These are phyloP conservation scores for Leptopilina drosophilae DNA, from an alignment of 2,888 invertebrate genomes.

Conservation along the genomic window DNA sequence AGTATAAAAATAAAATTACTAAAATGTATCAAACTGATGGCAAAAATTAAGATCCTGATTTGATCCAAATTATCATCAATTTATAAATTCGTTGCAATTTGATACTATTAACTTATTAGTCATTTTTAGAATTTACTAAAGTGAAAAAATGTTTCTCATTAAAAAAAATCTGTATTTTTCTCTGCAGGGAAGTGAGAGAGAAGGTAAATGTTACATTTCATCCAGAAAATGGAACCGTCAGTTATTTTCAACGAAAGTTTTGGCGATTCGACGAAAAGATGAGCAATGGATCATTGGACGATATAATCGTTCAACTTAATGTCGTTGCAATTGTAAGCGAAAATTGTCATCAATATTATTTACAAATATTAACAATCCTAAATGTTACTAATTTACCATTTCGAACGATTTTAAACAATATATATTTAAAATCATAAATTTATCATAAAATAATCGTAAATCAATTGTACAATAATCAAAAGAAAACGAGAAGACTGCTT, in stretches of 20 bases:
- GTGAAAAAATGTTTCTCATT: not conserved
- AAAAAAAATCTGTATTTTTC: slow-evolving; percentile 1
- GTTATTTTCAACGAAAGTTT: slow-evolving; percentile 82
- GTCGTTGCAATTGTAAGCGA: slow-evolving; percentile 86
- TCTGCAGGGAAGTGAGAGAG: slow-evolving; percentile 83
- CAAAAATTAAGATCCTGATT: not conserved
- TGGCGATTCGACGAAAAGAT: slow-evolving; percentile 84
- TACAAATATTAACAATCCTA: no score
- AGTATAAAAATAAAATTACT: no score
- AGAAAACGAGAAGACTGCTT: no score
- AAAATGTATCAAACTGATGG: not conserved
- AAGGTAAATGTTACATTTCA: slow-evolving; percentile 88
- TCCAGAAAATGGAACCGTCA: slow-evolving; percentile 84
- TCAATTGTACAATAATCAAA: no score
- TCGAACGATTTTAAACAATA: no score
- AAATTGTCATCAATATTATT: not conserved
- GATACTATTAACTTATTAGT: not conserved
- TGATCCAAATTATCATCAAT: no score
- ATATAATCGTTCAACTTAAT: slow-evolving; percentile 86
- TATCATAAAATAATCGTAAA: no score
- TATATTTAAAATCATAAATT: no score
- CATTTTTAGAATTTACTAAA: not conserved
- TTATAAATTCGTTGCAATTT: not conserved
- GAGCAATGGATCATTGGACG: slow-evolving; percentile 84
- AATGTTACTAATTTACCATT: no score